These are phyloP conservation scores for Psilopsiagon aymara DNA, from an alignment of 2,113 vertebrate species.

Conservation along the genomic window DNA sequence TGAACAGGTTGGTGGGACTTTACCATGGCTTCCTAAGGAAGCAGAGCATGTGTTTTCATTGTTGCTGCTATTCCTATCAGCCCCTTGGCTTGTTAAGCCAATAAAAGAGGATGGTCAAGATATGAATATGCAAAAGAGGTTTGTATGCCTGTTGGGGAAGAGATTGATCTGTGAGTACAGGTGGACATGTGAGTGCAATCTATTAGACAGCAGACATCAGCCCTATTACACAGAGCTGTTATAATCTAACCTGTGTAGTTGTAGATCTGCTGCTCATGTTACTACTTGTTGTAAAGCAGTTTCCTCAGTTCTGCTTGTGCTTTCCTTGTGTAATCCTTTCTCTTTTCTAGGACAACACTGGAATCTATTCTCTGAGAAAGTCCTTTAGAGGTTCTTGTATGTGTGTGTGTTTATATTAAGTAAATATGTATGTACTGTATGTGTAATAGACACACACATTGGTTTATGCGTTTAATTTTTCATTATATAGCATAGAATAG, in stretches of 20 bases:
- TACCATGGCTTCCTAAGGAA: not conserved
- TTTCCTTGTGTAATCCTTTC: not conserved
- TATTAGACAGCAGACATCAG: not conserved
- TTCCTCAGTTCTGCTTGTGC: not conserved
- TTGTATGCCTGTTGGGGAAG: not conserved
- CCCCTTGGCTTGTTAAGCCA: not conserved
- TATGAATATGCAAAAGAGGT: not conserved
- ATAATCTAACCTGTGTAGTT: not conserved
- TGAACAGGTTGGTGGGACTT: not conserved
- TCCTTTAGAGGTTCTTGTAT: not conserved
- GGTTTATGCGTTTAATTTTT: not conserved
- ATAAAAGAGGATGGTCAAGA: not conserved
- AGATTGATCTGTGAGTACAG: not conserved
- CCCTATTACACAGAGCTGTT: rapidly evolving
- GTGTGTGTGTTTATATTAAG: not conserved
- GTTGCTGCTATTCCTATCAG: not conserved
- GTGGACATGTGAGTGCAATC: not conserved
- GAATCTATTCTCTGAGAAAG: not conserved
- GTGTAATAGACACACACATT: not conserved
- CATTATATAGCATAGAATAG: not conserved
- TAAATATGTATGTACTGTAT: not conserved
- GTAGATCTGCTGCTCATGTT: not conserved
- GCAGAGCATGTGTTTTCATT: not conserved
- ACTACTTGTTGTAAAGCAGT: not conserved
- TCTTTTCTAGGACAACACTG: not conserved